A percentile compares a stretch with the other conserved stretches of the same genome.
Conservation (phyloP, 2,113 vertebrate species). For the Sminthopsis crassicaudata region DNA sequence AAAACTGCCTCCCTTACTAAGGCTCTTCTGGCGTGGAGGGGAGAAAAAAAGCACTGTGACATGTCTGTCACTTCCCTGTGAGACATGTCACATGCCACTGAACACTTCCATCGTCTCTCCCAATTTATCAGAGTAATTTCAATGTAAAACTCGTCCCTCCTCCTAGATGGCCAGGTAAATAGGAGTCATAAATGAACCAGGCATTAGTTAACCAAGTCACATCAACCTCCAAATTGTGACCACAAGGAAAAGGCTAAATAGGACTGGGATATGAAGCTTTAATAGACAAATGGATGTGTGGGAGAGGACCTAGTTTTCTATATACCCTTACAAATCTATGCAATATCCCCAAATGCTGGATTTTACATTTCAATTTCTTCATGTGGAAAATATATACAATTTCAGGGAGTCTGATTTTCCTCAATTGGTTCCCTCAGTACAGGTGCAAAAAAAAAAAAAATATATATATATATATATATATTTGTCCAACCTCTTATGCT, state of each 20-base stretch:
- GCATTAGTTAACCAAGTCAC: neutral
- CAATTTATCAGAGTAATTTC: conserved; percentile 59
- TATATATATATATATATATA: neutral
- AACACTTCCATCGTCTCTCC: conserved; percentile 60
- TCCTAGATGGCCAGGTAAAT: conserved; percentile 51
- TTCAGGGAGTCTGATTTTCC: neutral
- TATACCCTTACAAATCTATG: neutral
- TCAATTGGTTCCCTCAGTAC: neutral
- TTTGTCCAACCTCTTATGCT: conserved; percentile 49
- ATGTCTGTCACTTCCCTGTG: conserved; percentile 56
- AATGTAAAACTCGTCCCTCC: conserved; percentile 32
- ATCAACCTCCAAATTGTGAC: conserved; percentile 50
- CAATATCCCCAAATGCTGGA: neutral
- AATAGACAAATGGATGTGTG: neutral
- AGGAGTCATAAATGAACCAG: neutral
- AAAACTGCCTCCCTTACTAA: conserved; percentile 34
- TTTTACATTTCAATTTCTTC: conserved; percentile 49
- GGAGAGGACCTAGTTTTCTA: conserved; percentile 6
- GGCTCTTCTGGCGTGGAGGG: neutral
- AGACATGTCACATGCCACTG: conserved; percentile 34
- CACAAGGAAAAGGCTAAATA: conserved; percentile 46
- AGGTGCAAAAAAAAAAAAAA: neutral
- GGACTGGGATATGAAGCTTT: conserved; percentile 6
- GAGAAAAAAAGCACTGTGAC: conserved; percentile 49
- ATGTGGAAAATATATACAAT: conserved; percentile 15